phyloP scores from a whole-genome alignment of 35 echinoderm and acorn worm species.

The Patiria miniata region DNA sequence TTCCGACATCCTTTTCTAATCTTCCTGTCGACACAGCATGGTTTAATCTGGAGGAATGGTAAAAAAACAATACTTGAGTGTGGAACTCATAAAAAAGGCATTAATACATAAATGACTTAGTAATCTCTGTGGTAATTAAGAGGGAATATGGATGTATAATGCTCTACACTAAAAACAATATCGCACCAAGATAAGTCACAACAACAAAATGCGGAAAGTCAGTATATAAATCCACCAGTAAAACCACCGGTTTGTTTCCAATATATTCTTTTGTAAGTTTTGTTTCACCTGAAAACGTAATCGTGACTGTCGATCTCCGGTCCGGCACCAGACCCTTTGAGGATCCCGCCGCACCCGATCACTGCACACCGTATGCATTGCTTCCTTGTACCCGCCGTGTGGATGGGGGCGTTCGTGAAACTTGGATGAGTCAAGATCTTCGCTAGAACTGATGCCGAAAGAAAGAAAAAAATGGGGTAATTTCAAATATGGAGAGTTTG shows the following conservation, averaged over 20 bases:
- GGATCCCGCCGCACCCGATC: constrained; percentile 79
- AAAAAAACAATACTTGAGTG: neutral
- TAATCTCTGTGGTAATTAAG: too few species aligned
- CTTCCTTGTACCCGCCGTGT: constrained; percentile 17
- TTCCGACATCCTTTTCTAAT: constrained; percentile 1
- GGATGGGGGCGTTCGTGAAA: constrained; percentile 18
- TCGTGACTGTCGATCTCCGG: constrained; percentile 84
- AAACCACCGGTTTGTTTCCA: too few species aligned
- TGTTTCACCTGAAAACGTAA: constrained; percentile 58
- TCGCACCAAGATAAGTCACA: too few species aligned
- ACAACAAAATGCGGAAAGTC: too few species aligned
- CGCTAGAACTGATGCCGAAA: neutral
- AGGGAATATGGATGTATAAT: too few species aligned
- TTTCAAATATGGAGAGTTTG: neutral
- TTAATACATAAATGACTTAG: too few species aligned
- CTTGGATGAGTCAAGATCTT: constrained; percentile 20
- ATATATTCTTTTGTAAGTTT: too few species aligned
- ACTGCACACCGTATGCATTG: constrained; percentile 83
- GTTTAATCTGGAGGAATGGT: neutral
- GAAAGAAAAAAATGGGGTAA: neutral
- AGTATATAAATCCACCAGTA: too few species aligned
- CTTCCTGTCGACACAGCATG: neutral
- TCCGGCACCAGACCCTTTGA: constrained; percentile 79
- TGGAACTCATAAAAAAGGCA: too few species aligned
- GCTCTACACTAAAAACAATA: too few species aligned